Evolutionary conservation across 1,140 invertebrate species (phyloP).

Genomic region (Euwallacea fornicatus): DNA sequence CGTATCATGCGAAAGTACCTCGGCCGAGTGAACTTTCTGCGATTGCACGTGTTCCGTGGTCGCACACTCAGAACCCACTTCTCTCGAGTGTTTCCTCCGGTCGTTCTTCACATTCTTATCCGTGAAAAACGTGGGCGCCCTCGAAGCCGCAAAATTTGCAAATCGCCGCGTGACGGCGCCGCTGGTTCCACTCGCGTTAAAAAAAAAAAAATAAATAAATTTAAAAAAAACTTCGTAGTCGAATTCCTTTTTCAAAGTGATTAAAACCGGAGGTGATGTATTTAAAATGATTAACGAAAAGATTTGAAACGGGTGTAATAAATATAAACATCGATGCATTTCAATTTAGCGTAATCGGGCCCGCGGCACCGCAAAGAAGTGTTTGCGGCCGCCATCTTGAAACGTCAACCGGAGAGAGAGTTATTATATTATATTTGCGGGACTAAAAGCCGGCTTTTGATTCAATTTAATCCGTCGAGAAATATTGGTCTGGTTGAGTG

Average conservation of each 20-base stretch:
- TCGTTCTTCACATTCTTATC: too few species aligned
- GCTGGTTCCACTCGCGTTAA: too few species aligned
- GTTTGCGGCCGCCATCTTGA: slow-evolving; percentile 25
- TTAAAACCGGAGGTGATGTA: slow-evolving; percentile 16
- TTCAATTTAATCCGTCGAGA: slow-evolving; percentile 49
- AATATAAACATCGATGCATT: slow-evolving; percentile 39
- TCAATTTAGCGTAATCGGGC: slow-evolving; percentile 37
- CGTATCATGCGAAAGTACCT: too few species aligned
- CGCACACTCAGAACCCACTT: too few species aligned
- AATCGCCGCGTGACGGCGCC: too few species aligned
- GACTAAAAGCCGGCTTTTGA: slow-evolving; percentile 38
- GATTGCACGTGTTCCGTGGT: too few species aligned
- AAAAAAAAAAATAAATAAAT: too few species aligned
- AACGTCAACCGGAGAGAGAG: slow-evolving; percentile 8
- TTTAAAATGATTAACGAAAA: slow-evolving; percentile 29
- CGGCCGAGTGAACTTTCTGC: too few species aligned
- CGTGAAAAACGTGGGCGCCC: too few species aligned
- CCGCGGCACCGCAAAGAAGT: slow-evolving; percentile 23
- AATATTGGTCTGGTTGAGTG: slow-evolving; percentile 45
- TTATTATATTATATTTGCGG: slow-evolving; percentile 38
- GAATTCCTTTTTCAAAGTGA: slow-evolving; percentile 18
- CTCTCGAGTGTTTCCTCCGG: too few species aligned
- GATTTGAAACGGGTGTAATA: slow-evolving; percentile 27
- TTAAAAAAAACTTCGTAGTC: too few species aligned
- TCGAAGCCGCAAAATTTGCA: too few species aligned